Evolutionary conservation across 2,888 invertebrate species (phyloP).

Genomic region (Ophraella communa): DNA sequence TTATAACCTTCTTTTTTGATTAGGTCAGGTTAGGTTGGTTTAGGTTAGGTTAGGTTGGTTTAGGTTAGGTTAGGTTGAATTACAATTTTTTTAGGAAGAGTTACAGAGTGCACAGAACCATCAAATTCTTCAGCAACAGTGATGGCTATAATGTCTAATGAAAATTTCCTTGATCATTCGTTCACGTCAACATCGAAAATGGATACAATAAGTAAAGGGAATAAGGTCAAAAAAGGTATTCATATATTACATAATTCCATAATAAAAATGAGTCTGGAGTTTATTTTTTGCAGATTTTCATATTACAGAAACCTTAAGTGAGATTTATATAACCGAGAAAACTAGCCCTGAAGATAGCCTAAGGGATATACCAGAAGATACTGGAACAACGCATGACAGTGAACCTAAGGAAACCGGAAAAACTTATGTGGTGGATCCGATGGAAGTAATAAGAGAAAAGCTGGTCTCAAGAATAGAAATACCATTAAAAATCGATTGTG

Average conservation of each 20-base stretch:
- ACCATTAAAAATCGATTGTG: background rate
- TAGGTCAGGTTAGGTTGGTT: too few species aligned
- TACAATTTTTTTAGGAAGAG: constrained; percentile 13
- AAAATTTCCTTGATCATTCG: background rate
- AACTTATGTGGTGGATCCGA: background rate
- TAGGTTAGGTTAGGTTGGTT: too few species aligned
- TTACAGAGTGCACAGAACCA: constrained; percentile 43
- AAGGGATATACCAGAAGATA: background rate
- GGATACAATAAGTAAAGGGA: background rate
- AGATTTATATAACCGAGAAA: background rate
- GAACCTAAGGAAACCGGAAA: background rate
- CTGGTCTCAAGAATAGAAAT: background rate
- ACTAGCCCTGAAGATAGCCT: background rate
- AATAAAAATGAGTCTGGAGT: background rate
- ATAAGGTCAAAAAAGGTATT: background rate
- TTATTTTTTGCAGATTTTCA: background rate
- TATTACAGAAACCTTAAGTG: background rate
- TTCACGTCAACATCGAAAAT: background rate
- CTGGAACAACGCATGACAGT: background rate
- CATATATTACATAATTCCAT: background rate
- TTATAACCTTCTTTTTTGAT: too few species aligned
- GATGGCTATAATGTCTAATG: constrained; percentile 11
- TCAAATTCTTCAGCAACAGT: constrained; percentile 23
- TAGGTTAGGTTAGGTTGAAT: too few species aligned
- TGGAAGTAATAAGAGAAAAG: background rate